Percentiles rank a stretch among this genome's conserved stretches.
phyloP scores from a whole-genome alignment of 1,140 invertebrate species.

The Sycobia sp. region DNA sequence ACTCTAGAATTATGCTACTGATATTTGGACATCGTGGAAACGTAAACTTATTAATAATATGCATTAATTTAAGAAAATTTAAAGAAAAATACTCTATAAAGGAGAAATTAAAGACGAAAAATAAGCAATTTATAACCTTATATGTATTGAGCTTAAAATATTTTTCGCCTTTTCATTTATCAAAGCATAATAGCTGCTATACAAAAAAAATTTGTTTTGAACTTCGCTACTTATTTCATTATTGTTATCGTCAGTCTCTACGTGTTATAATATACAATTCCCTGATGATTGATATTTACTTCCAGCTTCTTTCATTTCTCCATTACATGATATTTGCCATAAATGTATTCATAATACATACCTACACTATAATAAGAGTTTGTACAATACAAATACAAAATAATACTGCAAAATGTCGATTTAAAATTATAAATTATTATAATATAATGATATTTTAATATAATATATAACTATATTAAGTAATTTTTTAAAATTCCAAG shows the following conservation, averaged over 20 bases:
- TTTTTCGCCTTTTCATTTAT: conserved; percentile 28
- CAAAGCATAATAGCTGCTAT: conserved; percentile 26
- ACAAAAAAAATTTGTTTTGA: conserved; percentile 30
- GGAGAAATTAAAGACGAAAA: conserved; percentile 19
- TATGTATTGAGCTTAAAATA: not conserved
- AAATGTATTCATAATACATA: conserved; percentile 17
- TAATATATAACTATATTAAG: conserved; percentile 16
- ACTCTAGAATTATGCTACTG: conserved; percentile 64
- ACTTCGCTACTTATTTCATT: conserved; percentile 32
- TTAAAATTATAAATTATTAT: conserved; percentile 6
- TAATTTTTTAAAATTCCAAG: too few species aligned
- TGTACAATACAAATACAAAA: conserved; percentile 19
- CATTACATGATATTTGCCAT: conserved; percentile 16
- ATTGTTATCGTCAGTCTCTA: conserved; percentile 35
- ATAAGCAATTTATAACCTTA: conserved; percentile 18
- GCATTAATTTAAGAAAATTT: conserved; percentile 9
- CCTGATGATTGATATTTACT: conserved; percentile 31
- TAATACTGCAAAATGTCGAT: conserved; percentile 23
- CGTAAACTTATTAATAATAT: conserved; percentile 14
- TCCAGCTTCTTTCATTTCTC: conserved; percentile 21
- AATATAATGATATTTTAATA: conserved; percentile 4
- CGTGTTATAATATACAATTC: conserved; percentile 32
- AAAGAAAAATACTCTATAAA: conserved; percentile 22
- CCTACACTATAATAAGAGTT: conserved; percentile 20
- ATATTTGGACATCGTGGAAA: conserved; percentile 19